phyloP scores from a whole-genome alignment of 2,888 invertebrate genomes.

The Pachliopta kotzebuea region DNA sequence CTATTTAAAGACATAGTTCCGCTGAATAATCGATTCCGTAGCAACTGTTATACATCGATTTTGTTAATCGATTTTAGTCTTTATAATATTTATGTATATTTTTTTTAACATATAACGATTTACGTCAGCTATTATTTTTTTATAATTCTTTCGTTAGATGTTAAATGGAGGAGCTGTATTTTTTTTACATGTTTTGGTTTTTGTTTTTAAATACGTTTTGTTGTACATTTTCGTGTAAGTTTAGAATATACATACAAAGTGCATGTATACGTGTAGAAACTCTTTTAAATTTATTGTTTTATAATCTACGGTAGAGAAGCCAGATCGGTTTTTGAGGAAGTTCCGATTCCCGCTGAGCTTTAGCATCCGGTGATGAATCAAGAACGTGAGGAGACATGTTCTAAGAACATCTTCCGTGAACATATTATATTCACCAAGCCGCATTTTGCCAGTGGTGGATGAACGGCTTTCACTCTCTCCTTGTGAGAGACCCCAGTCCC shows the following conservation, averaged over 20 bases:
- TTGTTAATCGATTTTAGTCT: not conserved
- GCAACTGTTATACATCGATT: not conserved
- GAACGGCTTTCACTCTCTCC: too few species aligned
- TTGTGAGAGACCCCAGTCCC: too few species aligned
- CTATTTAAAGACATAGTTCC: constrained; percentile 19
- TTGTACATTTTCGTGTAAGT: constrained; percentile 22
- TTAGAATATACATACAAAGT: constrained; percentile 14
- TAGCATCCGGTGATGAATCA: too few species aligned
- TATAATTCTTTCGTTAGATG: constrained; percentile 7
- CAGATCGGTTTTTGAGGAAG: too few species aligned
- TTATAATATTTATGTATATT: not conserved
- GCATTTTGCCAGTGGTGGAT: too few species aligned
- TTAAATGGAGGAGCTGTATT: constrained; percentile 12
- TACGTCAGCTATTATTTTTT: too few species aligned
- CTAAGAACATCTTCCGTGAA: too few species aligned
- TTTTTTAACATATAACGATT: not conserved
- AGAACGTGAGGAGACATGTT: too few species aligned
- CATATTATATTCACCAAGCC: too few species aligned
- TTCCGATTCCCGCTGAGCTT: too few species aligned
- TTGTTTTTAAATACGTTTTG: constrained; percentile 9
- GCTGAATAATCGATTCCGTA: constrained; percentile 2
- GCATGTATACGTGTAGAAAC: constrained; percentile 1
- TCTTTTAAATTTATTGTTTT: not conserved
- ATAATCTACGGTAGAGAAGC: too few species aligned
- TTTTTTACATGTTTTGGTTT: constrained; percentile 18